phyloP scores from a whole-genome alignment of 1,140 invertebrate genomes.

The Drosophila ambigua region DNA sequence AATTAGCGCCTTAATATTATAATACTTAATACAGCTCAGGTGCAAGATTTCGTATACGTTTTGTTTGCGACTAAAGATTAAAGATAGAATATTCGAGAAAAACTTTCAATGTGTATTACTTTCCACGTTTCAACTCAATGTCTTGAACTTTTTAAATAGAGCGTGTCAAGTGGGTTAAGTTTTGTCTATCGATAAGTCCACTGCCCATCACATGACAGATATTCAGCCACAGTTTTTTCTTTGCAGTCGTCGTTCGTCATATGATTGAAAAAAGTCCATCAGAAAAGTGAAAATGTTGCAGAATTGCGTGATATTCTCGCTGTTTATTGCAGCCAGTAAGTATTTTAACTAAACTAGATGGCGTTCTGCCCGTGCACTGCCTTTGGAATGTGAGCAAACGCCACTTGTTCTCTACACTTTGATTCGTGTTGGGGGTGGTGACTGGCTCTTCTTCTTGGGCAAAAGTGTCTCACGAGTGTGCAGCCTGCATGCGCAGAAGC shows the following conservation, averaged over 20 bases:
- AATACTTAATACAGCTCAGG: no score
- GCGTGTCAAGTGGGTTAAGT: no score
- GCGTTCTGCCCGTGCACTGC: neutral
- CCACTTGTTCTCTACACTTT: constrained; percentile 11
- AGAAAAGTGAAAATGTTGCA: constrained; percentile 79
- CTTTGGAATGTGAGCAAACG: constrained; percentile 7
- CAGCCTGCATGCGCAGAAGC: constrained; percentile 62
- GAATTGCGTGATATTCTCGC: constrained; percentile 71
- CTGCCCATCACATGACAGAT: constrained; percentile 53
- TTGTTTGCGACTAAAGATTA: no score
- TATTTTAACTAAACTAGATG: constrained; percentile 21
- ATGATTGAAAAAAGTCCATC: constrained; percentile 75
- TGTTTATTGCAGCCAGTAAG: constrained; percentile 81
- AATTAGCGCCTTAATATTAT: no score
- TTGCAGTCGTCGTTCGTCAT: constrained; percentile 77
- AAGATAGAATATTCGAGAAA: no score
- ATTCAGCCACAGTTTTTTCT: constrained; percentile 69
- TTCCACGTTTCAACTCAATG: no score
- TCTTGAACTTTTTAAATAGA: no score
- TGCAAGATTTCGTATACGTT: no score
- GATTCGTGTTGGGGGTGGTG: constrained; percentile 21
- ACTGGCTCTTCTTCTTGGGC: neutral
- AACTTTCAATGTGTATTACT: no score
- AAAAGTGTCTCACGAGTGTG: constrained; percentile 10
- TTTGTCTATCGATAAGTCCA: no score